phyloP scores from a whole-genome alignment of 53 echinoderm and acorn worm species.

The Holothuria scabra region DNA sequence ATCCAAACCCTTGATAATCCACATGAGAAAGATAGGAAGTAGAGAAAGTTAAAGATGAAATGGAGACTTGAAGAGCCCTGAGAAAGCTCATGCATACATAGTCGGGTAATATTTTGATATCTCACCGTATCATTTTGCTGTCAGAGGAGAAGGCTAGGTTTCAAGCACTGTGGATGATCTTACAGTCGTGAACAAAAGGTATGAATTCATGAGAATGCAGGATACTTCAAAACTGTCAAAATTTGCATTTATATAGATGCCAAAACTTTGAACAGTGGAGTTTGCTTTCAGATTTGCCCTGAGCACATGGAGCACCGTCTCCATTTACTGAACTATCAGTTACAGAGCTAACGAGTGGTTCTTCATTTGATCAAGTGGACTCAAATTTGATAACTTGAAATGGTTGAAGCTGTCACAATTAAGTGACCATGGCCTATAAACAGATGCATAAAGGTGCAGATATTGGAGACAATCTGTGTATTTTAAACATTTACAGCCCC shows the following conservation, averaged over 20 bases:
- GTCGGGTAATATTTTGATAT: conserved; percentile 50
- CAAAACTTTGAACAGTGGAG: conserved; percentile 36
- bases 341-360: conserved; percentile 37
- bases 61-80: conserved; percentile 20
- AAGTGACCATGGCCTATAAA: conserved; percentile 52
- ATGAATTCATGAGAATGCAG: conserved; percentile 49
- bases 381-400: conserved; percentile 43
- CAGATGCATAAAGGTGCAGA: conserved; percentile 27
- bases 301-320: conserved; percentile 45
- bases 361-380: conserved; percentile 24
- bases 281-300: conserved; percentile 54
- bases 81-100: conserved; percentile 52
- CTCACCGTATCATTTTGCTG: conserved; percentile 36
- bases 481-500: conserved; percentile 14
- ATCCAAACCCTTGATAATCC: conserved; percentile 13
- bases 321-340: conserved; percentile 44
- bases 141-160: conserved; percentile 37
- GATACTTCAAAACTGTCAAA: conserved; percentile 52
- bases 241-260: conserved; percentile 55
- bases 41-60: conserved; percentile 13
- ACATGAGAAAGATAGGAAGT: background rate
- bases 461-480: background rate
- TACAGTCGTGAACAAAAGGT: conserved; percentile 46
- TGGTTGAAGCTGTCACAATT: conserved; percentile 38
- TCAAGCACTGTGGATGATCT: conserved; percentile 37